Evolutionary conservation across 2,113 vertebrate species (phyloP).

Genomic region (Chionodraco myersi): DNA sequence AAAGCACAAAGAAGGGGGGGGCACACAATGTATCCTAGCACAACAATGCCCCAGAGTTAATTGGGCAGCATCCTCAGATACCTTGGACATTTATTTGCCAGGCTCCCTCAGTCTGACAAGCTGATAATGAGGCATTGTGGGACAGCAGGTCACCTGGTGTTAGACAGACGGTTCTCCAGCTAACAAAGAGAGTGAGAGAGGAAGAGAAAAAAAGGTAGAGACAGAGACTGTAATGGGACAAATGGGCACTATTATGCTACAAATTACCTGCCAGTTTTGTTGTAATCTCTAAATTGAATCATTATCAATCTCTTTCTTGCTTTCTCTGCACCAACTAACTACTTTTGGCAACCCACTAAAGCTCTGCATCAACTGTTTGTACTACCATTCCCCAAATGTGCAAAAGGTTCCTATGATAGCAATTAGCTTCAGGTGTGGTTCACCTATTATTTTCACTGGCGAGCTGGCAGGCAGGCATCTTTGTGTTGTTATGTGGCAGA

Average conservation of each 20-base stretch:
- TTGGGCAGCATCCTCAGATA: conserved; percentile 61
- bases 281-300: conserved; percentile 75
- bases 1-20: not conserved
- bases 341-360: not conserved
- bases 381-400: not conserved
- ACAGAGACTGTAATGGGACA: conserved; percentile 70
- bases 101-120: conserved; percentile 71
- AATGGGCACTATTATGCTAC: conserved; percentile 76
- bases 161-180: conserved; percentile 49
- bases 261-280: conserved; percentile 82
- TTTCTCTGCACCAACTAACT: not conserved
- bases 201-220: conserved; percentile 36
- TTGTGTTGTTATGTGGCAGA: not conserved
- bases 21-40: conserved; percentile 55
- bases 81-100: conserved; percentile 74
- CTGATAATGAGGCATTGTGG: conserved; percentile 82
- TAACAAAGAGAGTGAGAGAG: conserved; percentile 52
- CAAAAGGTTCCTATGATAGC: conserved; percentile 7
- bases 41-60: conserved; percentile 71
- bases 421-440: conserved; percentile 70
- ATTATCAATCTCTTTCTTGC: conserved; percentile 54
- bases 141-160: conserved; percentile 67
- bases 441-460: conserved; percentile 36
- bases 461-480: not conserved
- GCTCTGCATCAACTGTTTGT: not conserved